Conservation (phyloP, 2,113 vertebrate genomes). For the Micromys minutus region DNA sequence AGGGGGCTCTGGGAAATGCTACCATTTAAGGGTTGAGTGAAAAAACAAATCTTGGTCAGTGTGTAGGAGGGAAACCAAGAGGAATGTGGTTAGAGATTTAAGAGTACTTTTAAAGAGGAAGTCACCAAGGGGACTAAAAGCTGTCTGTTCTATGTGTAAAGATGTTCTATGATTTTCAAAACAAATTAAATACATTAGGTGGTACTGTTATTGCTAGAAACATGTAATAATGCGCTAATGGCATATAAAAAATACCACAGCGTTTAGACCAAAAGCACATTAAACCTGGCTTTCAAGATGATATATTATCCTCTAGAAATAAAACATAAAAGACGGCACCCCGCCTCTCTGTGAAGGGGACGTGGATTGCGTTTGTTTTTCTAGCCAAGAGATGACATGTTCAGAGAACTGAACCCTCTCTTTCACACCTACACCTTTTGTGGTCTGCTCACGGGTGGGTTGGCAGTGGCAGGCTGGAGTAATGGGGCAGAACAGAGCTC, state of each 20-base stretch:
- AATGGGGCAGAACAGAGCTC: slow-evolving; percentile 15
- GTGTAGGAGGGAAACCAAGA: slow-evolving; percentile 70
- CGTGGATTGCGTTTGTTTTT: slow-evolving; percentile 31
- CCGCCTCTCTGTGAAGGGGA: slow-evolving; percentile 11
- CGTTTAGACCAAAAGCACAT: slow-evolving; percentile 73
- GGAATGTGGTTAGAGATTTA: slow-evolving; percentile 75
- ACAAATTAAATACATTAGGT: slow-evolving; percentile 80
- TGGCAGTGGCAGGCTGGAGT: neutral
- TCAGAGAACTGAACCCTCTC: neutral
- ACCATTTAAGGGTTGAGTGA: slow-evolving; percentile 54
- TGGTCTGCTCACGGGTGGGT: neutral
- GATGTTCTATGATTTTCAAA: slow-evolving; percentile 75
- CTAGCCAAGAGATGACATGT: slow-evolving; percentile 38
- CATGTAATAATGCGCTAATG: slow-evolving; percentile 72
- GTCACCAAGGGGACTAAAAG: slow-evolving; percentile 76
- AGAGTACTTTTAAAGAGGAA: slow-evolving; percentile 73
- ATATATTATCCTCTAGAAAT: slow-evolving; percentile 64
- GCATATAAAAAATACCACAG: slow-evolving; percentile 80
- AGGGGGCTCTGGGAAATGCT: slow-evolving; percentile 24
- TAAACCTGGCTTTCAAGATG: slow-evolving; percentile 75
- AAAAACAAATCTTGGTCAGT: slow-evolving; percentile 68
- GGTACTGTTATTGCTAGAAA: slow-evolving; percentile 63
- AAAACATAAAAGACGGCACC: slow-evolving; percentile 43
- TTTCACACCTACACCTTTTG: slow-evolving; percentile 45
- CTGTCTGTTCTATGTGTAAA: slow-evolving; percentile 66